Percentiles rank a stretch among this genome's conserved stretches.
These are phyloP conservation scores for Pammene aurita DNA, from an alignment of 2,888 invertebrate genomes.

Conservation along the genomic window DNA sequence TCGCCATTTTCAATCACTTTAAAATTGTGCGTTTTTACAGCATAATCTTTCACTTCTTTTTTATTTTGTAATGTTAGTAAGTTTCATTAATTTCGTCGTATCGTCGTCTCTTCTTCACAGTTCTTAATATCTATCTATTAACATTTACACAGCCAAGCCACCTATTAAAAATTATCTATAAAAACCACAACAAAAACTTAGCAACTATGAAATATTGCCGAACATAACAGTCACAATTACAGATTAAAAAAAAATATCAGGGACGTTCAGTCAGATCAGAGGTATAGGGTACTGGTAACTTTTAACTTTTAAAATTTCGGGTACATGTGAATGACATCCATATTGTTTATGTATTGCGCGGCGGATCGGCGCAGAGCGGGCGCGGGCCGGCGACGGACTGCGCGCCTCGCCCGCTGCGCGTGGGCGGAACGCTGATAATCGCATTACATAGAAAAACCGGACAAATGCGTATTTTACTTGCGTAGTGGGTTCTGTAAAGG, in stretches of 20 bases:
- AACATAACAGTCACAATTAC: too few relatives aligned
- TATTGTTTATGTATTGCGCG: neutral
- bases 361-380: conserved; percentile 15
- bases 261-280: neutral
- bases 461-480: neutral
- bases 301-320: conserved; percentile 3
- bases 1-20: conserved; percentile 55
- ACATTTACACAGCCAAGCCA: neutral
- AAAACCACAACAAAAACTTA: neutral
- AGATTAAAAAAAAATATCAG: too few relatives aligned
- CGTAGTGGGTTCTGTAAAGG: neutral
- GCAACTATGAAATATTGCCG: neutral
- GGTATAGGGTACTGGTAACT: neutral
- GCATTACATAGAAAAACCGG: conserved; percentile 23
- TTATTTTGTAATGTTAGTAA: too few relatives aligned
- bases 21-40: neutral
- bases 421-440: conserved; percentile 28
- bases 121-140: neutral
- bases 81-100: too few relatives aligned
- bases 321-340: conserved; percentile 5
- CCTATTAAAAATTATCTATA: neutral
- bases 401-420: conserved; percentile 19
- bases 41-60: too few relatives aligned
- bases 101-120: neutral
- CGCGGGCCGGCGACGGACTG: conserved; percentile 33